These are phyloP conservation scores for Cantharis lateralis DNA, from an alignment of 2,888 invertebrate species.

Conservation along the genomic window DNA sequence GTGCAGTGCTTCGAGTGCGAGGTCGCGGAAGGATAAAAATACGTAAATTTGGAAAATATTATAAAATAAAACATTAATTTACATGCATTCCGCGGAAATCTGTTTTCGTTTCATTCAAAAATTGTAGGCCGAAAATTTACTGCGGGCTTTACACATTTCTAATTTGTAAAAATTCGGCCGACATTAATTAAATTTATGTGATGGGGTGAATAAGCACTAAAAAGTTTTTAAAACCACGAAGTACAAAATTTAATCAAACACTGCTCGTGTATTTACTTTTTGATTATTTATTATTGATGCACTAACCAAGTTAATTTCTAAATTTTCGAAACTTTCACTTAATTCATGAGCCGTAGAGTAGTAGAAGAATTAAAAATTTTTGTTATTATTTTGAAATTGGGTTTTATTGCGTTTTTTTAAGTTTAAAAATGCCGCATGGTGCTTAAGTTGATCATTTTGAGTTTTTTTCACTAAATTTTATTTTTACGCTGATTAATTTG, in stretches of 20 bases:
- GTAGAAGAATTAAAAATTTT: neutral
- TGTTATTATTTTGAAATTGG: constrained; percentile 1
- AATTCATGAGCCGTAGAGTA: constrained; percentile 10
- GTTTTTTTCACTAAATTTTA: neutral
- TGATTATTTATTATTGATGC: constrained; percentile 22
- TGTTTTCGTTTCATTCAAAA: neutral
- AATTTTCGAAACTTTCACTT: neutral
- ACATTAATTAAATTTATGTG: neutral
- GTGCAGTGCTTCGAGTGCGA: too few species aligned
- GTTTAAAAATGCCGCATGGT: constrained; percentile 30
- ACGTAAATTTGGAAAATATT: too few species aligned
- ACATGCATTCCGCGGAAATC: neutral
- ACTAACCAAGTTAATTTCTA: constrained; percentile 26
- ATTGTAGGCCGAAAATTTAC: neutral
- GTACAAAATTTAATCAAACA: constrained; percentile 17
- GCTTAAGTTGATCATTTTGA: constrained; percentile 24
- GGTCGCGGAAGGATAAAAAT: too few species aligned
- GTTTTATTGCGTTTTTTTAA: constrained; percentile 16
- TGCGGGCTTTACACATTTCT: neutral
- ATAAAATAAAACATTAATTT: too few species aligned
- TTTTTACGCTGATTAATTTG: neutral
- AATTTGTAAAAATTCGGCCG: neutral
- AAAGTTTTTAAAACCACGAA: constrained; percentile 6
- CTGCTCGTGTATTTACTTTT: constrained; percentile 28
- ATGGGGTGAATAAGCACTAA: constrained; percentile 21